phyloP scores from a whole-genome alignment of 2,113 vertebrate genomes.

The Puffinus mauretanicus region DNA sequence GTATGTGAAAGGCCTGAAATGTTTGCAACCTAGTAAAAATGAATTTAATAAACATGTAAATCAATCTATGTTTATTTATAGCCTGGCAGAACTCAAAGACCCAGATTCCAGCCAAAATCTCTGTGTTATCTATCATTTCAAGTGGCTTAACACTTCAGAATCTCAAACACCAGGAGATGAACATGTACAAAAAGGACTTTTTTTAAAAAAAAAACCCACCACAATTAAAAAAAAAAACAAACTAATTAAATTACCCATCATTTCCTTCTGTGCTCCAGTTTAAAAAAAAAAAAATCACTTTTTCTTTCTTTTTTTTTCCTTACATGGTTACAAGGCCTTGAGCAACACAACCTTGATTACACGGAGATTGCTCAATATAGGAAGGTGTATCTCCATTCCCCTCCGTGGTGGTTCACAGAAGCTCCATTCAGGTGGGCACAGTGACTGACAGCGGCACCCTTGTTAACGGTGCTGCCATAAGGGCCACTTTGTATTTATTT shows the following conservation, averaged over 20 bases:
- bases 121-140: slow-evolving; percentile 32
- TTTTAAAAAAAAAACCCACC: background rate
- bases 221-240: no score
- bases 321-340: background rate
- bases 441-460: background rate
- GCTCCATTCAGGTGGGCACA: background rate
- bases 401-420: background rate
- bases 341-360: background rate
- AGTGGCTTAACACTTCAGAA: slow-evolving; percentile 31
- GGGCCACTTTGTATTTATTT: background rate
- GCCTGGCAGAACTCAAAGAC: slow-evolving; percentile 36
- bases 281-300: background rate
- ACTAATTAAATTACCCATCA: background rate
- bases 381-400: background rate
- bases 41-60: slow-evolving; percentile 70
- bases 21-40: slow-evolving; percentile 31
- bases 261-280: background rate
- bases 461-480: background rate
- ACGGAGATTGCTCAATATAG: background rate
- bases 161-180: slow-evolving; percentile 3
- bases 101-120: slow-evolving; percentile 32
- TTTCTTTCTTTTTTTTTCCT: background rate
- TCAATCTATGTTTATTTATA: slow-evolving; percentile 67
- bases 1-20: background rate
- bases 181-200: background rate